Percentiles rank a stretch among this genome's conserved stretches.
phyloP scores from a whole-genome alignment of 2,113 vertebrate genomes.

The Petroica traversi region DNA sequence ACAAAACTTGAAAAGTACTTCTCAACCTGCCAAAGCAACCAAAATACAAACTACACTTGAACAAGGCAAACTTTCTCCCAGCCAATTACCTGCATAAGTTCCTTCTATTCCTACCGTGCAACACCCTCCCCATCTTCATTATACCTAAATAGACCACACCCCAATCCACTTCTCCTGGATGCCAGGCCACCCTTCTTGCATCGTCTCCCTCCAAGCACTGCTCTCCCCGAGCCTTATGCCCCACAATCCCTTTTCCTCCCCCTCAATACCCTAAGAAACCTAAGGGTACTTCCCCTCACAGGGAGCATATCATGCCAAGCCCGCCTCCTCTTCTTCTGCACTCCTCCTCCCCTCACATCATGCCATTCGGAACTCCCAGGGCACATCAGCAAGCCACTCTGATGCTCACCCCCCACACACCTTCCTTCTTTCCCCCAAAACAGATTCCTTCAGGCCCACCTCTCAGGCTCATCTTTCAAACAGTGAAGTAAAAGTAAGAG shows the following conservation, averaged over 20 bases:
- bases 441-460: neutral
- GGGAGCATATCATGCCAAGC: neutral
- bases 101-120: neutral
- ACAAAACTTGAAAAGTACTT: slow-evolving; percentile 4
- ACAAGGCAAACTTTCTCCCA: neutral
- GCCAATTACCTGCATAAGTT: neutral
- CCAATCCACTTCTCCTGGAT: neutral
- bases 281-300: neutral
- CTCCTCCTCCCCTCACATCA: neutral
- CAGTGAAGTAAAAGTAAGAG: neutral
- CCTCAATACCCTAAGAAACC: neutral
- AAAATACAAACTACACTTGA: neutral
- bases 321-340: neutral
- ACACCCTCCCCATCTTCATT: neutral
- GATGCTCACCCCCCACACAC: neutral
- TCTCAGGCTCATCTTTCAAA: neutral
- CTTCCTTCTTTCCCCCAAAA: neutral
- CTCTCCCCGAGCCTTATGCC: neutral
- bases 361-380: neutral
- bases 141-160: neutral
- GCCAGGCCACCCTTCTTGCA: neutral
- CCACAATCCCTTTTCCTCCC: neutral
- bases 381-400: neutral
- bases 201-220: neutral
- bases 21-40: neutral